Percentiles rank a stretch among this genome's conserved stretches.
Evolutionary conservation across 2,888 invertebrate genomes (phyloP).

Genomic region (Altica lythri): DNA sequence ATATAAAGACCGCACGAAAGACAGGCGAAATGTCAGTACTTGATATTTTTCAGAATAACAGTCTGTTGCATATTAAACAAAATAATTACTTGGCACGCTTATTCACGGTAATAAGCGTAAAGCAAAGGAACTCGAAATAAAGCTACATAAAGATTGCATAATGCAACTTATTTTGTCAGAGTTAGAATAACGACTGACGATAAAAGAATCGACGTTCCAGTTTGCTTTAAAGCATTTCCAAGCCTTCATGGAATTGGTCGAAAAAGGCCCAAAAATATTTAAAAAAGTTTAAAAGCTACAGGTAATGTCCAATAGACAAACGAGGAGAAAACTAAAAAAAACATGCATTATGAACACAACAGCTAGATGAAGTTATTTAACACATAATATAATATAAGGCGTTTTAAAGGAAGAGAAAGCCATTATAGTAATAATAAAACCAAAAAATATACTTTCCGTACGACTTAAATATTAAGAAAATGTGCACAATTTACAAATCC

Average conservation of each 20-base stretch:
- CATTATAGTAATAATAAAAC: conserved; percentile 8
- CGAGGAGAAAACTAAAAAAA: conserved; percentile 10
- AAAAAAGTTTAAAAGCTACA: conserved; percentile 22
- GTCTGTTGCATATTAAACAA: no score
- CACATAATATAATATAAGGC: not conserved
- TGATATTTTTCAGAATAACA: no score
- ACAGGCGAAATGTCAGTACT: no score
- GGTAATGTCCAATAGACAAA: conserved; percentile 23
- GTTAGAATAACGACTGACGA: conserved; percentile 4
- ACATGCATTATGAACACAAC: conserved; percentile 1
- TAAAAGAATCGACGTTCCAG: not conserved
- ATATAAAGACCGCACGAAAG: no score
- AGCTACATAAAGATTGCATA: conserved; percentile 20
- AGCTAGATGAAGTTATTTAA: conserved; percentile 1
- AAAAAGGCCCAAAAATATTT: conserved; percentile 11
- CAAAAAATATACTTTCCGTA: conserved; percentile 1
- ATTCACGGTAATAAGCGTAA: no score
- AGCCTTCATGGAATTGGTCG: conserved; percentile 20
- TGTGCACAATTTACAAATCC: not conserved
- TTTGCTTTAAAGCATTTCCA: conserved; percentile 4
- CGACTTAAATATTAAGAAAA: conserved; percentile 9
- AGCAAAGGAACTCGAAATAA: conserved; percentile 23
- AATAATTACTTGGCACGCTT: no score
- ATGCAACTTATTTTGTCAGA: conserved; percentile 20
- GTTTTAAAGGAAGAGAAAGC: conserved; percentile 11